These are phyloP conservation scores for Grapholita molesta DNA, from an alignment of 1,140 invertebrate genomes.

Conservation along the genomic window DNA sequence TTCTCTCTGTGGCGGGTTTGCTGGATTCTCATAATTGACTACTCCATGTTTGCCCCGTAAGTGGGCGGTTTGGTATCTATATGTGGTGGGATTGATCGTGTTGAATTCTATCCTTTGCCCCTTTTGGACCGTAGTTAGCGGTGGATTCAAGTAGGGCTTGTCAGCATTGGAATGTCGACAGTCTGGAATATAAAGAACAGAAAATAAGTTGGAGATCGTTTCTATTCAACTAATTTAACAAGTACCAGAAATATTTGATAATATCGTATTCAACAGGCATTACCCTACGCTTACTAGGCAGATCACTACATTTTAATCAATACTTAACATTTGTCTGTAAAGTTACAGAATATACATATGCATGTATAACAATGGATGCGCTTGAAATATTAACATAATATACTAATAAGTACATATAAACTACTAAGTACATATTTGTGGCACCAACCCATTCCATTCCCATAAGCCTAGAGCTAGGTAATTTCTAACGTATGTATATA, in stretches of 20 bases:
- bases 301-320: not conserved
- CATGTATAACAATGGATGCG: not conserved
- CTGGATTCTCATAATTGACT: conserved; percentile 44
- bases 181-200: conserved; percentile 60
- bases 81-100: conserved; percentile 44
- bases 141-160: conserved; percentile 53
- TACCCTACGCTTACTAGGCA: not conserved
- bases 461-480: conserved; percentile 16
- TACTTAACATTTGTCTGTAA: not conserved
- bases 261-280: conserved; percentile 11
- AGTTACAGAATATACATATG: not conserved
- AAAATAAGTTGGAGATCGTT: not conserved
- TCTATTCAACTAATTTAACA: not conserved
- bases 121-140: conserved; percentile 37
- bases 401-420: conserved; percentile 3
- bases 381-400: not conserved
- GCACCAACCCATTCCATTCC: conserved; percentile 14
- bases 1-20: conserved; percentile 31
- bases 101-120: conserved; percentile 42
- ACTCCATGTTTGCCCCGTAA: conserved; percentile 50
- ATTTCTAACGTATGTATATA: not conserved
- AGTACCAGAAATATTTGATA: not conserved
- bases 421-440: not conserved
- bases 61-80: conserved; percentile 51
- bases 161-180: conserved; percentile 78